Evolutionary conservation across 2,113 vertebrate species (phyloP).

Genomic region (Pontoporia blainvillei): DNA sequence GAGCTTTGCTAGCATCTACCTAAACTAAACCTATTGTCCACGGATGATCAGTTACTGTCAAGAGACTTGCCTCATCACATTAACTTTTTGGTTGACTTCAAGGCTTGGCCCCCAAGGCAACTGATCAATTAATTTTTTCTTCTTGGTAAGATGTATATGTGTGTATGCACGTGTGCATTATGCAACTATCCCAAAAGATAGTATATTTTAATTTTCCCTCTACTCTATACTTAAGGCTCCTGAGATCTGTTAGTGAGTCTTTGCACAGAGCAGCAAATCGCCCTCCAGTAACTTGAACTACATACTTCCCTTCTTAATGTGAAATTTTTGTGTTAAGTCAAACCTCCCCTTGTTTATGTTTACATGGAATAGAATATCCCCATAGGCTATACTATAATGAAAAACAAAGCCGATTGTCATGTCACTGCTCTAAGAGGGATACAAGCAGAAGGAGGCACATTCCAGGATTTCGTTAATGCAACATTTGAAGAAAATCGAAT

Average conservation of each 20-base stretch:
- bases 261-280: neutral
- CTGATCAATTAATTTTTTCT: slow-evolving; percentile 19
- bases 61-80: slow-evolving; percentile 45
- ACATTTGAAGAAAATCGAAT: slow-evolving; percentile 42
- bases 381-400: slow-evolving; percentile 28
- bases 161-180: neutral
- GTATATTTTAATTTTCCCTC: slow-evolving; percentile 4
- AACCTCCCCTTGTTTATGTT: slow-evolving; percentile 43
- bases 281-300: neutral
- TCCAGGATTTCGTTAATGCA: slow-evolving; percentile 4
- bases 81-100: slow-evolving; percentile 34
- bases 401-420: slow-evolving; percentile 36
- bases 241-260: neutral
- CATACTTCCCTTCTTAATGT: slow-evolving; percentile 50
- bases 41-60: slow-evolving; percentile 76
- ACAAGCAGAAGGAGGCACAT: neutral
- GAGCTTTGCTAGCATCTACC: slow-evolving; percentile 40
- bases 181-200: neutral
- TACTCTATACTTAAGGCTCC: neutral
- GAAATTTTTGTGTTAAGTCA: slow-evolving; percentile 45
- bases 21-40: slow-evolving; percentile 67
- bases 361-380: slow-evolving; percentile 15
- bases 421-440: neutral
- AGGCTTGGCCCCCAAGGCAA: slow-evolving; percentile 32
- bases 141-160: neutral